Evolutionary conservation across 2,113 vertebrate species (phyloP).

Genomic region (Pleuronectes platessa): DNA sequence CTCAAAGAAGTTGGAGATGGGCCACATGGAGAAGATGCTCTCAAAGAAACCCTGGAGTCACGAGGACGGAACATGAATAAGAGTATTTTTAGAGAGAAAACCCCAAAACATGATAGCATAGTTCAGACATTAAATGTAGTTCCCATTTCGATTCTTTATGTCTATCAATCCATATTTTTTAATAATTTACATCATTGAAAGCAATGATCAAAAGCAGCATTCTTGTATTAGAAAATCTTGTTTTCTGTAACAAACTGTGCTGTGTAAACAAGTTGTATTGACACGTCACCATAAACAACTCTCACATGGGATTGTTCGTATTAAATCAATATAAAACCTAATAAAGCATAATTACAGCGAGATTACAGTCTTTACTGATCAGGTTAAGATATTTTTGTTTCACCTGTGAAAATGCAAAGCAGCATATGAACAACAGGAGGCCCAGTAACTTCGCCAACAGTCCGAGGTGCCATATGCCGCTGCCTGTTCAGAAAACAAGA

Average conservation of each 20-base stretch:
- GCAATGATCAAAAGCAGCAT: background rate
- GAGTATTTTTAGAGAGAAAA: background rate
- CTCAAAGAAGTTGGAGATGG: constrained; percentile 93
- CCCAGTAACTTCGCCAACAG: constrained; percentile 88
- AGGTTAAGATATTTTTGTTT: too few relatives aligned
- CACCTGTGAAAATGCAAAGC: constrained; percentile 94
- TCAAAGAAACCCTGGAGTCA: constrained; percentile 90
- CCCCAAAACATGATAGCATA: background rate
- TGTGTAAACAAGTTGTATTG: background rate
- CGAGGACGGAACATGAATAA: background rate
- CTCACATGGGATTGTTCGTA: background rate
- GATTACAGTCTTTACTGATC: too few relatives aligned
- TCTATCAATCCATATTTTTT: too few relatives aligned
- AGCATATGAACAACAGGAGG: constrained; percentile 91
- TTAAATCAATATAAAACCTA: background rate
- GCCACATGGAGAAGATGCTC: constrained; percentile 94
- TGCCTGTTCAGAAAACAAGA: constrained; percentile 81
- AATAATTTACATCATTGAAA: too few relatives aligned
- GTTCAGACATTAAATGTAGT: too few relatives aligned
- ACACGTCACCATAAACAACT: background rate
- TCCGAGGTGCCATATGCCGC: constrained; percentile 90
- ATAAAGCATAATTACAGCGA: background rate
- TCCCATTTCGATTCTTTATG: too few relatives aligned
- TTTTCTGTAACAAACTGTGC: background rate
- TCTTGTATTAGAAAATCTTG: background rate